phyloP scores from a whole-genome alignment of 23 tunicate species.

The Ciona savignyi region DNA sequence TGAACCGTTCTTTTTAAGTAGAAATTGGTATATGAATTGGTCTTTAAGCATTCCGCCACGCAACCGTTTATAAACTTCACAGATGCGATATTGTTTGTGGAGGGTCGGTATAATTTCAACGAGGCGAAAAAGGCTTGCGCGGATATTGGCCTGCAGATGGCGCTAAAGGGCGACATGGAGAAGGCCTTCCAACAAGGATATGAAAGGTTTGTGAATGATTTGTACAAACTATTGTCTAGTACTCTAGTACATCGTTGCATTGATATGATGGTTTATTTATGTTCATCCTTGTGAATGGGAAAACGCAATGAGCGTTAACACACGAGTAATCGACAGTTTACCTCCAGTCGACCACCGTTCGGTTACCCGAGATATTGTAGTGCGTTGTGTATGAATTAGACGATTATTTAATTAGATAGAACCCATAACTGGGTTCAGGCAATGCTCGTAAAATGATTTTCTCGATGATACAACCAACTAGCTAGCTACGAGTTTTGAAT shows the following conservation, averaged over 20 bases:
- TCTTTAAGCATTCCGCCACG: too few relatives aligned
- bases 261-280: background rate
- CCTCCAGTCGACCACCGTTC: too few relatives aligned
- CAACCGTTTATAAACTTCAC: too few relatives aligned
- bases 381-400: too few relatives aligned
- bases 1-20: too few relatives aligned
- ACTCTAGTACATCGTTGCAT: too few relatives aligned
- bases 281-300: background rate
- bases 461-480: background rate
- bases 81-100: background rate
- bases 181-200: constrained; percentile 53
- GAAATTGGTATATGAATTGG: too few relatives aligned
- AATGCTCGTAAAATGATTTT: background rate
- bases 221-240: background rate
- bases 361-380: background rate
- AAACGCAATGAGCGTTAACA: too few relatives aligned
- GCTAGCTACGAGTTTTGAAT: too few relatives aligned
- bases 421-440: background rate
- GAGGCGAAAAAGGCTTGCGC: constrained; percentile 42
- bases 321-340: too few relatives aligned
- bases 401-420: background rate
- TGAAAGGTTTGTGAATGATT: constrained; percentile 15
- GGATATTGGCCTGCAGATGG: constrained; percentile 20
- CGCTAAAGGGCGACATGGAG: constrained; percentile 33
- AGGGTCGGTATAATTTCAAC: background rate